Conservation (phyloP, 2,888 invertebrate genomes). For the Chelonus formosanus region DNA sequence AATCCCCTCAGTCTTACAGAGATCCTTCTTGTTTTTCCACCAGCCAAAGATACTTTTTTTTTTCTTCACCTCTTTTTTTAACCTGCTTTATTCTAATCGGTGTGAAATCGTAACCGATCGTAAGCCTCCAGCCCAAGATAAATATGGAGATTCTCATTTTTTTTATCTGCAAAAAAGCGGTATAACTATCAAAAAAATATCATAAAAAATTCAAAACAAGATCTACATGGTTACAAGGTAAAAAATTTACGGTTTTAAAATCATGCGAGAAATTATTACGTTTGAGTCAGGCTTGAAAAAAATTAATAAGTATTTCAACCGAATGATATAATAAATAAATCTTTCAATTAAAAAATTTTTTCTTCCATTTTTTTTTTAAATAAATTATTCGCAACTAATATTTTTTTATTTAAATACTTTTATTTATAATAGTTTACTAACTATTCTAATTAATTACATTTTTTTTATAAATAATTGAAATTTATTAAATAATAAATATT, state of each 20-base stretch:
- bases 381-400: no score
- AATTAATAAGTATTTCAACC: not conserved
- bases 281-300: constrained; percentile 32
- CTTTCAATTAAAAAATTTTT: not conserved
- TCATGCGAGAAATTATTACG: constrained; percentile 65
- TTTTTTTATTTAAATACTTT: no score
- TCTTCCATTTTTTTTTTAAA: not conserved
- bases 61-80: constrained; percentile 37
- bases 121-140: constrained; percentile 42
- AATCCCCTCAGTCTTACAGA: no score
- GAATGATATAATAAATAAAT: not conserved
- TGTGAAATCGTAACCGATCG: constrained; percentile 66
- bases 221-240: constrained; percentile 36
- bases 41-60: constrained; percentile 29
- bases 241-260: constrained; percentile 66
- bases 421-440: no score
- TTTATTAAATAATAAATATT: no score
- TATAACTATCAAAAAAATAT: constrained; percentile 36
- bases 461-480: no score
- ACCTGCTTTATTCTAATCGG: constrained; percentile 62
- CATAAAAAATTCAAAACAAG: constrained; percentile 22
- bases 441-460: no score
- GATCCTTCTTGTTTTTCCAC: constrained; percentile 28
- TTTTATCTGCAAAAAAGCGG: constrained; percentile 50
- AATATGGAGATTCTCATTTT: constrained; percentile 46